A percentile compares a stretch with the other conserved stretches of the same genome.
These are phyloP conservation scores for Polypterus bichir DNA, from an alignment of 2,113 vertebrate species.

Conservation along the genomic window DNA sequence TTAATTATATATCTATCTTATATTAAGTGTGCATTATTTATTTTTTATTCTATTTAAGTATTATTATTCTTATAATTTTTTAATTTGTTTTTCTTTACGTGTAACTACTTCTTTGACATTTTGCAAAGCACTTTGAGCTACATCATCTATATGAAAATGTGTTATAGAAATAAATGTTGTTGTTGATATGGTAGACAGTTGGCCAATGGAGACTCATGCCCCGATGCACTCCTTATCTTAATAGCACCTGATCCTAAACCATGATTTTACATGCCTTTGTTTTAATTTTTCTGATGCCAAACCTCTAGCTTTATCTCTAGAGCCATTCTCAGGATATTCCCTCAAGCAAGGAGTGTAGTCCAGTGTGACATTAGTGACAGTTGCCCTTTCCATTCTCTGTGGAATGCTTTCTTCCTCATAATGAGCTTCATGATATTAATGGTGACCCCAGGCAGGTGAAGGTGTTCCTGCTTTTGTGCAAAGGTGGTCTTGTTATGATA, in stretches of 20 bases:
- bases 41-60: no score
- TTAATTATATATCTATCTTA: no score
- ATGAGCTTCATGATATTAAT: conserved; percentile 23
- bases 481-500: no score
- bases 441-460: conserved; percentile 11
- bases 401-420: conserved; percentile 27
- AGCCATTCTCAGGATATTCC: conserved; percentile 41
- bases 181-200: conserved; percentile 25
- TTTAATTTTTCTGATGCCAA: conserved; percentile 64
- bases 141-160: no score
- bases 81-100: no score
- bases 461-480: no score
- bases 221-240: conserved; percentile 33
- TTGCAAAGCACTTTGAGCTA: no score
- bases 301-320: conserved; percentile 48
- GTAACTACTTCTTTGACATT: no score
- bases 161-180: no score
- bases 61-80: no score
- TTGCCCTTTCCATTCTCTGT: conserved; percentile 35
- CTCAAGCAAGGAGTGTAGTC: conserved; percentile 59
- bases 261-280: conserved; percentile 67
- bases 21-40: no score
- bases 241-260: conserved; percentile 45
- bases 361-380: conserved; percentile 51
- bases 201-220: conserved; percentile 38